Base-by-base conservation (phyloP, 2,797 vertebrate genomes). In the Tolypeutes matacus region DNA sequence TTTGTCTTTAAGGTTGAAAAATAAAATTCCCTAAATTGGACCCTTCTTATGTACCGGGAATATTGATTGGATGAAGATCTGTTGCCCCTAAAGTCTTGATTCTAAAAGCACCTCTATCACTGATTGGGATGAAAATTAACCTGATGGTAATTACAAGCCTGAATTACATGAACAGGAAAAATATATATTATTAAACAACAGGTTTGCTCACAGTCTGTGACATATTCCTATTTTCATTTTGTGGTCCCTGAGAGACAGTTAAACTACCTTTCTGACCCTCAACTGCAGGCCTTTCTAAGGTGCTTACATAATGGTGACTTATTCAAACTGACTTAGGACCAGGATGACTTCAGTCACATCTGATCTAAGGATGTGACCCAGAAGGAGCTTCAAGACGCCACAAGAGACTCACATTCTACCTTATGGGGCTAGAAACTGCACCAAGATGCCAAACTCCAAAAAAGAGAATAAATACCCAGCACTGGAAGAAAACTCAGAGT, bases 131-230 rank as follows among this genome's bases (percentile, higher is more conserved):
- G 51, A 92, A 89, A 91, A 93, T 34, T 83, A 93, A 73, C 42
- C 75, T 67, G n/a, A 82, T n/a, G 15, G 17, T 77, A 53, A 91
- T 46, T 39, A 89, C 4, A 65, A 80, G 92, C 9, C 29, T 86
- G n/a, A 34, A 88, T 82, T 78, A 90, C 91, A 75, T 82, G 34
- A 56, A 14, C 76, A 23, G 69, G 39, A 87, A 94, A 83, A 76
- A 29, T 17, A 49, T 13, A 39, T 6, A 60, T 6, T 20, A 4
- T 83, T 58, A 81, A 25, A 29, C 0, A 23, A 23, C 31, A 64
- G 39, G 27, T 80, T 31, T 69, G 65, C 49, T 86, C 49, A 11
- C 20, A 80, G 73, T 91, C 84, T 51, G 11, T 20, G 53, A 72
- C 31, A 18, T 49, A 31, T 34, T 46, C 85, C 75, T 85, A 21